Evolutionary conservation across 2,888 invertebrate genomes (phyloP).

Genomic region (Pristionchus fissidentatus): DNA sequence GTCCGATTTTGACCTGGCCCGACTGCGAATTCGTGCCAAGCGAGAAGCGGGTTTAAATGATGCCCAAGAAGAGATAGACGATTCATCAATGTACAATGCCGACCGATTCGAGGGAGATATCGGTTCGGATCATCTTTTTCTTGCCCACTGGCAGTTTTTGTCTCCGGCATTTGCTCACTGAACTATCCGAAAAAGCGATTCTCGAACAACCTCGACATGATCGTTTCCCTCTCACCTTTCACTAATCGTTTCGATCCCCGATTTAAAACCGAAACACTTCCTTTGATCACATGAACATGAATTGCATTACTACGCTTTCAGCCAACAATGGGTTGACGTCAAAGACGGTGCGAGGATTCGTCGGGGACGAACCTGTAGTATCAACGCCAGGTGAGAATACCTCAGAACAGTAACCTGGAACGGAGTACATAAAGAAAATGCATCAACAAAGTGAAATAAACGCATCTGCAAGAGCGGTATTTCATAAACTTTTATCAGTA

Average conservation of each 20-base stretch:
- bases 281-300: neutral
- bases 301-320: slow-evolving; percentile 51
- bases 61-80: slow-evolving; percentile 59
- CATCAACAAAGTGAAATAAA: neutral
- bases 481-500: neutral
- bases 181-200: too few relatives aligned
- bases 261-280: too few relatives aligned
- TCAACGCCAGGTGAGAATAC: neutral
- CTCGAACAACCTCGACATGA: too few relatives aligned
- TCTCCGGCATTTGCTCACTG: too few relatives aligned
- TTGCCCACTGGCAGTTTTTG: too few relatives aligned
- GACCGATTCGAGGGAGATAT: slow-evolving; percentile 74
- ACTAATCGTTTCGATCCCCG: too few relatives aligned
- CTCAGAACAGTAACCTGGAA: too few relatives aligned
- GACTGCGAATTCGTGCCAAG: slow-evolving; percentile 44
- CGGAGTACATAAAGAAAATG: neutral
- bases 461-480: neutral
- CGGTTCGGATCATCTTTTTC: slow-evolving; percentile 54
- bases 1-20: slow-evolving; percentile 61
- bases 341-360: slow-evolving; percentile 62
- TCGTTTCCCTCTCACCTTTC: too few relatives aligned
- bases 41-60: slow-evolving; percentile 54
- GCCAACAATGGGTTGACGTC: slow-evolving; percentile 67
- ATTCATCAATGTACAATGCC: slow-evolving; percentile 73
- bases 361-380: slow-evolving; percentile 61